Evolutionary conservation across 2,888 invertebrate species (phyloP).

Genomic region (Cryptus viduatorius): DNA sequence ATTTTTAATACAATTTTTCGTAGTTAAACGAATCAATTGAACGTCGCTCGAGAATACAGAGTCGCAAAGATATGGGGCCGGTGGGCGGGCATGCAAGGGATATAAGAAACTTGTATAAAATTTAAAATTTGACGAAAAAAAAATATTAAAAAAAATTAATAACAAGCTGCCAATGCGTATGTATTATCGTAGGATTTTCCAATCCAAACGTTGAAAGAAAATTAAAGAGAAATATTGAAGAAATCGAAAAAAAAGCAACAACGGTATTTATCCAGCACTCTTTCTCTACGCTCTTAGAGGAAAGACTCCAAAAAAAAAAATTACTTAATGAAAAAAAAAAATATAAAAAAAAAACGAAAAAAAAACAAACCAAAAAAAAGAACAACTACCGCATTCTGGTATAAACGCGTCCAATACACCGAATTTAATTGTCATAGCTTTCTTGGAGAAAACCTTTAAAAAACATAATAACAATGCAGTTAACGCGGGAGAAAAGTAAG

Average conservation of each 20-base stretch:
- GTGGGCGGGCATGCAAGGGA: constrained; percentile 1
- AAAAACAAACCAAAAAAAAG: constrained; percentile 68
- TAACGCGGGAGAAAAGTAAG: constrained; percentile 6
- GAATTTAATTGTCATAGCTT: constrained; percentile 79
- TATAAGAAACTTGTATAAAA: constrained; percentile 4
- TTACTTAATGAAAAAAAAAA: constrained; percentile 41
- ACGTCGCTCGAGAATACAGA: constrained; percentile 26
- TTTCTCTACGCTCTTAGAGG: constrained; percentile 78
- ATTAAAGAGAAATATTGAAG: constrained; percentile 3
- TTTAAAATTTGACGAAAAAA: constrained; percentile 22
- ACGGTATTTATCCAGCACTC: constrained; percentile 77
- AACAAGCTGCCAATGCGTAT: constrained; percentile 74
- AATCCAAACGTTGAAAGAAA: constrained; percentile 47
- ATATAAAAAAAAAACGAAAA: constrained; percentile 69
- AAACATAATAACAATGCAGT: constrained; percentile 38
- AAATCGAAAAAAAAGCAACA: constrained; percentile 62
- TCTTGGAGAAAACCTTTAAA: constrained; percentile 73
- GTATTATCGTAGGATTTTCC: constrained; percentile 69
- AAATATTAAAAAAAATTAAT: constrained; percentile 33
- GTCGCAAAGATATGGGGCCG: constrained; percentile 7
- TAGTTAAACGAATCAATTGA: constrained; percentile 54
- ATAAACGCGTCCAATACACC: constrained; percentile 82
- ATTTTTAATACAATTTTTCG: constrained; percentile 64
- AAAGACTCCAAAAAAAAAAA: constrained; percentile 66
- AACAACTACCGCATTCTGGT: constrained; percentile 79